Evolutionary conservation across 2,888 invertebrate species (phyloP), one percentile per base, ranked within the genome.

Genomic region (Ichneumoninae sp.): DNA sequence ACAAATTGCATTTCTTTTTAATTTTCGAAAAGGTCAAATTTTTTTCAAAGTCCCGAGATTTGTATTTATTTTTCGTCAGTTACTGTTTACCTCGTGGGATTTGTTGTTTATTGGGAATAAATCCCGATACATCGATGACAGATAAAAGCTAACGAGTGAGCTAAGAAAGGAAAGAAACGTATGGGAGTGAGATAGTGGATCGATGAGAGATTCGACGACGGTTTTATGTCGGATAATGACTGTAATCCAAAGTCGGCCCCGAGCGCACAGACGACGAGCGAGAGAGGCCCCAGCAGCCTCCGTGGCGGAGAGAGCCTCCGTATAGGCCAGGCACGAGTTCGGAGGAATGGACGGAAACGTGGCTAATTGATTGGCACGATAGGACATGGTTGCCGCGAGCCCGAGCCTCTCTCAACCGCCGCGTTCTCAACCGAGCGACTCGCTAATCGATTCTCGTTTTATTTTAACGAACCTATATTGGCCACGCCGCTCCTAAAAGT

Each of bases 211-310:
- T 82, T 82, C 82, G 86, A 84, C 82, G 86, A 86, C 84, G 86
- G 86, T 86, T 86, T 86, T 84, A 86, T 86, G 86, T 82, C 82
- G 80, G 82, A 82, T 86, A 84, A 86, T 86, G 82, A 86, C 86
- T 82, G 86, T 86, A 80, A 86, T 86, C 82, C 82, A 86, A 80
- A 80, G 69, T 72, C 78, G 54, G 77, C 79, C 74, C 16, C 72
- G 62, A 85, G 84, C 77, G n/a, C 57, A 70, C 40, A 69, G 54
- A 77, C 78, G 70, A 75, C 62, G 52, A 57, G 52, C 40, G 57
- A 72, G 68, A 60, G 76, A 47, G 79, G 33, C 62, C 16, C 44
- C 44, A 16, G 62, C 62, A 62, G 62, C 57, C 44, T 47, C 62
- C 62, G 62, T 33, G 62, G 44, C 62, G 16, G 62, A 62, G 62